Evolutionary conservation across 2,113 vertebrate species (phyloP).

Genomic region (Syngnathus typhle): DNA sequence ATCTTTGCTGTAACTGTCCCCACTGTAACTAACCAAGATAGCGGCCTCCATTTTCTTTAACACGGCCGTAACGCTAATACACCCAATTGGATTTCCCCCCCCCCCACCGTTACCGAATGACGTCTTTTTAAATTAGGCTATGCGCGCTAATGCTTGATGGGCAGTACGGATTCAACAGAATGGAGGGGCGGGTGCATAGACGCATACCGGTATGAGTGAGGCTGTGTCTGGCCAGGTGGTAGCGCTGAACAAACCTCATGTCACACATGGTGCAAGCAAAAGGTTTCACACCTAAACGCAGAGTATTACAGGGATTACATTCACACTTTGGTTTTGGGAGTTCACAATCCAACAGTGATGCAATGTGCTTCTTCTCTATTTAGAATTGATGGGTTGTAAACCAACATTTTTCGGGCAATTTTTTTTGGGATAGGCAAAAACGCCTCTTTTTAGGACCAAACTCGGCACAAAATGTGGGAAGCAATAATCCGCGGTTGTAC

Average conservation of each 20-base stretch:
- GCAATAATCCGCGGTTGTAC: background rate
- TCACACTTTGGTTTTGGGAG: slow-evolving; percentile 38
- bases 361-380: slow-evolving; percentile 18
- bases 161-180: background rate
- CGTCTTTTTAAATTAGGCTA: background rate
- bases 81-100: background rate
- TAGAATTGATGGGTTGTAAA: slow-evolving; percentile 66
- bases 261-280: slow-evolving; percentile 75
- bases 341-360: slow-evolving; percentile 61
- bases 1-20: background rate
- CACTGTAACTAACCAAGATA: background rate
- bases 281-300: slow-evolving; percentile 75
- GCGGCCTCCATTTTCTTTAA: background rate
- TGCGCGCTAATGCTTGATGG: background rate
- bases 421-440: background rate
- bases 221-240: slow-evolving; percentile 76
- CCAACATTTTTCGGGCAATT: slow-evolving; percentile 29
- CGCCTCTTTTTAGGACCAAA: background rate
- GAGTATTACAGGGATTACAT: slow-evolving; percentile 59
- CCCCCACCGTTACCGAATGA: too few relatives aligned
- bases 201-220: slow-evolving; percentile 75
- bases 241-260: slow-evolving; percentile 76
- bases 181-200: slow-evolving; percentile 48
- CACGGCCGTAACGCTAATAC: too few relatives aligned
- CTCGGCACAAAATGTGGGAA: slow-evolving; percentile 21